Evolutionary conservation across 2,113 vertebrate species (phyloP), one percentile per base, ranked within the genome.

Genomic region (Malurus melanocephalus): DNA sequence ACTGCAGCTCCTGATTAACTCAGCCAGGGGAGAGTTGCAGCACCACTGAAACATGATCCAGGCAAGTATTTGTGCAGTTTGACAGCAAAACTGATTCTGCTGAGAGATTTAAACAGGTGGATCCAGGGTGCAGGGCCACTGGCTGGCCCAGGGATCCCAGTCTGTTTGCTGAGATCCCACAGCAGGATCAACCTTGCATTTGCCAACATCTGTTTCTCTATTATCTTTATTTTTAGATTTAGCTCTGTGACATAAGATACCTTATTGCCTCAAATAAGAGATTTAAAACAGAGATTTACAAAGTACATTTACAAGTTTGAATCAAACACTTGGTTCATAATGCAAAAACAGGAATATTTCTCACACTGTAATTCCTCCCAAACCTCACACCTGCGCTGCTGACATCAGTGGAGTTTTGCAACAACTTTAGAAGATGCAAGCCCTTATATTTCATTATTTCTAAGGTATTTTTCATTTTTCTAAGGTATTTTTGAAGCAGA

Each of bases 321-420:
- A 72, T 88, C 83, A 88, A 93, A 79, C 27, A 16, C 15, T 78
- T 48, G 32, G 35, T 88, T 59, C 33, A 59, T 51, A 72, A 68
- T 68, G 53, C 56, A 85, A 74, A 92, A 78, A 56, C 46, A 89
- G 64, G 45, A 52, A 4, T 61, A 74, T 91, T 91, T 87, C 49
- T 66, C 60, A 38, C 5, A 2, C 43, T 74, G 6, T 71, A 75
- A 76, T 45, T 67, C 65, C 88, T 81, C 40, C 28, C 49, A 79
- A 80, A 33, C 32, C 48, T 57, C 55, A 85, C 66, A 82, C 49
- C 24, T 35, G 48, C 0, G 0, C 35, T 72, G 19, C 16, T 76
- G 45, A 80, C 35, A 81, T 60, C 55, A 64, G 6, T 27, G 18
- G 43, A 81, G 38, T 76, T 91, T 92, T 52, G 46, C 33, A 79